Conservation (phyloP, 64 coral and sea anemone genomes). For the Montipora foliosa region DNA sequence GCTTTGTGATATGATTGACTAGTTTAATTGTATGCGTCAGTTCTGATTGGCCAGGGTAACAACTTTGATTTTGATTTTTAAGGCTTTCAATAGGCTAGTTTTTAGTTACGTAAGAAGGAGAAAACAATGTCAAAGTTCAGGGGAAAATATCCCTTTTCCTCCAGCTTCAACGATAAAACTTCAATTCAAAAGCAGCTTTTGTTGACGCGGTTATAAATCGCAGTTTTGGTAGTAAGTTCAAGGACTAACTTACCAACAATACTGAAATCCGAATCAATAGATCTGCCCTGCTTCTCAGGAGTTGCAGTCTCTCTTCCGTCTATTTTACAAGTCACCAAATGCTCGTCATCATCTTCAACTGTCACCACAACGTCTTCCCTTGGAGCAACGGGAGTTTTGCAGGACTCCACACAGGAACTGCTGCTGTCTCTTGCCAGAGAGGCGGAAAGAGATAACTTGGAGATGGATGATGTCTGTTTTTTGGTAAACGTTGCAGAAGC, state of each 20-base stretch:
- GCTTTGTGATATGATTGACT: no score
- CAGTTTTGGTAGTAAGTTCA: no score
- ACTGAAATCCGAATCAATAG: not conserved
- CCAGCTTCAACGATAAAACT: no score
- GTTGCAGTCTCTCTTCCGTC: not conserved
- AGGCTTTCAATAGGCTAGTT: no score
- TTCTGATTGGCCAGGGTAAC: no score
- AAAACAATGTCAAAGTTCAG: no score
- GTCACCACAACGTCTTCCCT: not conserved
- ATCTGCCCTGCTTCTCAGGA: not conserved
- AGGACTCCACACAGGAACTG: constrained; percentile 7
- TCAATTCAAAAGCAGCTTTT: no score
- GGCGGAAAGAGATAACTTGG: not conserved
- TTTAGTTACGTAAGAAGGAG: no score
- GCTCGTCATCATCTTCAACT: not conserved
- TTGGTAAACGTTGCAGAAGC: not conserved
- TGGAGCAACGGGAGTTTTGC: constrained; percentile 12
- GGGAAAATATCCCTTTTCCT: no score
- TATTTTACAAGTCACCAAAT: not conserved
- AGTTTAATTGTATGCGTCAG: no score
- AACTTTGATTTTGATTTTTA: no score
- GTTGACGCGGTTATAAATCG: no score
- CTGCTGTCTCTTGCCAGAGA: not conserved
- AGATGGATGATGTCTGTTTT: not conserved
- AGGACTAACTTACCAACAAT: not conserved